phyloP scores from a whole-genome alignment of 2,888 invertebrate genomes.

The Pocota personata region DNA sequence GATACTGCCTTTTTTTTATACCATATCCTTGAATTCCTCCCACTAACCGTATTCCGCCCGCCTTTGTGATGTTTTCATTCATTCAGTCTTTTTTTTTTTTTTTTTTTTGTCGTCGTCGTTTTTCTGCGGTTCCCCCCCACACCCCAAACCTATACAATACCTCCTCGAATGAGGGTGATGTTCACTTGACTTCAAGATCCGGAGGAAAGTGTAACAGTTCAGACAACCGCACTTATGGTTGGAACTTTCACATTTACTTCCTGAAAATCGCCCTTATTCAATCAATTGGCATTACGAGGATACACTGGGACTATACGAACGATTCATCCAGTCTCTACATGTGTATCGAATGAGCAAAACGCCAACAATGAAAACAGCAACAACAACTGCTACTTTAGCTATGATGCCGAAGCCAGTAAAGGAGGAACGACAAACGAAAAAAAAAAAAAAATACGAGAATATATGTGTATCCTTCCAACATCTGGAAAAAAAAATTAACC shows the following conservation, averaged over 20 bases:
- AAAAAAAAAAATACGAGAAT: constrained; percentile 5
- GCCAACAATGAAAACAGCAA: not conserved
- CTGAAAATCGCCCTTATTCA: constrained; percentile 72
- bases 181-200: constrained; percentile 72
- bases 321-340: constrained; percentile 49
- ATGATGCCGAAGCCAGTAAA: not conserved
- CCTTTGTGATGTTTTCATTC: constrained; percentile 74
- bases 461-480: constrained; percentile 45
- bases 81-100: constrained; percentile 31
- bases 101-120: constrained; percentile 31
- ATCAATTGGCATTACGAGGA: constrained; percentile 70
- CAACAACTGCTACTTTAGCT: not conserved
- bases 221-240: constrained; percentile 73
- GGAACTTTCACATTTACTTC: constrained; percentile 69
- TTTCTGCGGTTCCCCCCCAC: constrained; percentile 12
- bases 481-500: constrained; percentile 57
- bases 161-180: constrained; percentile 32
- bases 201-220: constrained; percentile 72
- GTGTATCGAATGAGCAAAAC: constrained; percentile 43
- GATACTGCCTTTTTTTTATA: constrained; percentile 28
- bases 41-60: constrained; percentile 72
- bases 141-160: too few species aligned
- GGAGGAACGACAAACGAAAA: constrained; percentile 6
- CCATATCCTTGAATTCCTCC: constrained; percentile 55
- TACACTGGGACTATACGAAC: constrained; percentile 25